Evolutionary conservation across 2,113 vertebrate genomes (phyloP), one percentile per base, ranked within the genome.

Genomic region (Phaetusa simplex): DNA sequence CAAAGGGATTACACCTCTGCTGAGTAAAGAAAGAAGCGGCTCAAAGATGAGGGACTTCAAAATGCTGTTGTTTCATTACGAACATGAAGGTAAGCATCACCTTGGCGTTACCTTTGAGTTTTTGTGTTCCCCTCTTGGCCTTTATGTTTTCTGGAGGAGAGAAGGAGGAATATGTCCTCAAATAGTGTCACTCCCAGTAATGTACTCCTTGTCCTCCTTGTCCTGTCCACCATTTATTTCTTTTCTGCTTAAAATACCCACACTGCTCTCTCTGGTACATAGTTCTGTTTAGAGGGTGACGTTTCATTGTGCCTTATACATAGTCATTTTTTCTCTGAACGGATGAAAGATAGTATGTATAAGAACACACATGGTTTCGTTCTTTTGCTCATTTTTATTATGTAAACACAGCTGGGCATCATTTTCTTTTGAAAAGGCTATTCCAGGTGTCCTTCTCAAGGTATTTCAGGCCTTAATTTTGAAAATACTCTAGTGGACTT

Each of bases 1-100:
- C 22, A 59, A 89, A 80, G 27, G 34, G 12, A 30, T 30, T 0
- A 0, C 0, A 0, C 12, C 0, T 2, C 26, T 85, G 23, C 43
- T 77, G n/a, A 30, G 12, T 38, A 53, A 81, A 58, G 19, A 92
- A 13, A 58, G 34, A 55, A 59, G 32, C 49, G 4, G 1, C 66
- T 86, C 42, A 77, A 65, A 90, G 70, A 61, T 13, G 71, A 69
- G 7, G 5, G 16, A 7, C 29, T 86, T 92, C 11, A 27, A 50
- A 52, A 23, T 55, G 27, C 11, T 82, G 32, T 53, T 59, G 18
- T 71, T 71, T 67, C 42, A 43, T 21, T 62, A 40, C 47, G 27
- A 66, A 78, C 15, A 15, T 1, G 5, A 77, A 80, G 36, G 19
- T 88, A 81, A 74, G 26, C 9, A 30, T 73, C 24, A 40, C n/a